Percentiles rank a stretch among this genome's conserved stretches.
phyloP scores from a whole-genome alignment of 2,113 vertebrate genomes.

The Scopus umbretta region DNA sequence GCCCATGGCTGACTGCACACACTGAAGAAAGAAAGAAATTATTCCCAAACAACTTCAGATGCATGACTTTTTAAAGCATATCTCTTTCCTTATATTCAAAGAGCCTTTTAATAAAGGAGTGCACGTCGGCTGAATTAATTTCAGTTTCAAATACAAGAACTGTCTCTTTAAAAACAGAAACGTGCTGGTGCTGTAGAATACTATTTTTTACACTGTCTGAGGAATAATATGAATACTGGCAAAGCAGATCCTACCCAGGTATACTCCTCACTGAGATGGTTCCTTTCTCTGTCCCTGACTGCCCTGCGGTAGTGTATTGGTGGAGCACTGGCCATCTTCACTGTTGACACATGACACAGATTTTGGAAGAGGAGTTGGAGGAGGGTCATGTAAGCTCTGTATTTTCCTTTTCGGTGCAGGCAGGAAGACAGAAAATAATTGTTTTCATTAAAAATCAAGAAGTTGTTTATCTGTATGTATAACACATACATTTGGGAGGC shows the following conservation, averaged over 20 bases:
- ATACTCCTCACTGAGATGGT: neutral
- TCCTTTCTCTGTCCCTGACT: neutral
- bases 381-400: neutral
- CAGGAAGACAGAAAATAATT: neutral
- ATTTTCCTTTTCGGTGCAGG: neutral
- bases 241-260: neutral
- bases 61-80: neutral
- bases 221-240: neutral
- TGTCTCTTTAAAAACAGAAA: neutral
- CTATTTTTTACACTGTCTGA: neutral
- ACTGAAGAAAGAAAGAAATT: neutral
- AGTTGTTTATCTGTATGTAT: neutral
- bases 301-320: fast-evolving
- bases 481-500: neutral
- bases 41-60: neutral
- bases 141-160: neutral
- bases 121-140: neutral
- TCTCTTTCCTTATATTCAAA: neutral
- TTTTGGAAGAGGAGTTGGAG: neutral
- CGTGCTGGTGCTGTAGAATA: neutral
- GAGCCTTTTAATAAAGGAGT: neutral
- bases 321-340: neutral
- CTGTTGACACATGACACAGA: neutral
- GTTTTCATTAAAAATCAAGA: neutral
- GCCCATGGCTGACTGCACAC: neutral